Conservation (phyloP, 2,797 vertebrate genomes). For the Pangasius macronema region DNA sequence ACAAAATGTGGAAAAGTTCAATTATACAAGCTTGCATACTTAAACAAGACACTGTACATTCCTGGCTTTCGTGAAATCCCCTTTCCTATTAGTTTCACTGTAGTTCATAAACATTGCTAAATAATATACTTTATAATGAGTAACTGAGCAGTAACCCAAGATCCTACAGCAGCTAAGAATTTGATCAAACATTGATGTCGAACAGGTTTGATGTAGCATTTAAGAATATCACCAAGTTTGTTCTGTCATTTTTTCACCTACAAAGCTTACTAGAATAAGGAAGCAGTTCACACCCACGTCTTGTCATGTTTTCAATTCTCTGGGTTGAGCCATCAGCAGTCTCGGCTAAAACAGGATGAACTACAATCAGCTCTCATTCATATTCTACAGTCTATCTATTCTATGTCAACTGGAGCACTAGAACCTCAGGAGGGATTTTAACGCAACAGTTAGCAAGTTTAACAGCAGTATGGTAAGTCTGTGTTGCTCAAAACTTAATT, state of each 20-base stretch:
- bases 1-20: too few species aligned
- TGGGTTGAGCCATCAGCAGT: background rate
- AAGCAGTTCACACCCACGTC: constrained; percentile 16
- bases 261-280: background rate
- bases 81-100: background rate
- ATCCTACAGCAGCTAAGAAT: too few species aligned
- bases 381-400: background rate
- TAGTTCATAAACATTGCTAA: background rate
- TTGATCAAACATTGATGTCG: background rate
- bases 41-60: background rate
- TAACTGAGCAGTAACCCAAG: background rate
- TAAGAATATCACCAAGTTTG: background rate
- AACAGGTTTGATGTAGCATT: background rate
- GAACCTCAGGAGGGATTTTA: background rate
- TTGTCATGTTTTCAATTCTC: background rate
- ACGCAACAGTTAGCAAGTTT: background rate
- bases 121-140: background rate
- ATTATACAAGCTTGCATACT: background rate
- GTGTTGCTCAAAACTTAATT: background rate
- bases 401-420: background rate
- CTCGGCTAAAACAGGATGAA: constrained; percentile 10
- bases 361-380: background rate
- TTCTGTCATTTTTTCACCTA: background rate
- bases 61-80: background rate
- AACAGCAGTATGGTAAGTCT: constrained; percentile 28